Conservation (phyloP, 2,888 invertebrate species). For the Ectropis crepuscularia region DNA sequence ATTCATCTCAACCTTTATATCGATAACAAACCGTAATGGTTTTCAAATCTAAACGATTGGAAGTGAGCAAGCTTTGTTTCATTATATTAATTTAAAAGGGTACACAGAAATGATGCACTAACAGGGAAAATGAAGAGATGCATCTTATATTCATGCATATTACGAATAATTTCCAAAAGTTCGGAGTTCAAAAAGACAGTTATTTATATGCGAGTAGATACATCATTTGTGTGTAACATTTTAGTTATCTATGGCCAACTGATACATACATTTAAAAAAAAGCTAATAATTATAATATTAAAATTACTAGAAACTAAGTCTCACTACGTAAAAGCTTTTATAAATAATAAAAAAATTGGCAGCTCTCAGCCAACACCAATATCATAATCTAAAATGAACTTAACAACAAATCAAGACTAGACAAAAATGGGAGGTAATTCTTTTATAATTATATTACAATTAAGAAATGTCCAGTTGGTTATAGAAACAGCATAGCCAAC, state of each 20-base stretch:
- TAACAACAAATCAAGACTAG: no score
- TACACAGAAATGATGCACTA: no score
- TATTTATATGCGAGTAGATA: no score
- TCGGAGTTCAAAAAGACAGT: no score
- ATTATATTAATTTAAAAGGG: conserved; percentile 40
- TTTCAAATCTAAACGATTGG: conserved; percentile 46
- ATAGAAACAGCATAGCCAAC: conserved; percentile 34
- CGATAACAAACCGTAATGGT: conserved; percentile 43
- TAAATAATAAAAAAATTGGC: neutral
- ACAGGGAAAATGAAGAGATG: no score
- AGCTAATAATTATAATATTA: neutral
- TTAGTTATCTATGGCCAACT: conserved; percentile 55
- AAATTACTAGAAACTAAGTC: conserved; percentile 1
- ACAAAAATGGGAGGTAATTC: no score
- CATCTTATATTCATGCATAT: no score
- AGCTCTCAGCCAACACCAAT: neutral
- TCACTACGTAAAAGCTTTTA: neutral
- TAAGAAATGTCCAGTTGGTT: conserved; percentile 36
- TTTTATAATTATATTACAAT: neutral
- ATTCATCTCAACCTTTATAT: conserved; percentile 35
- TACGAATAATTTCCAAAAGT: no score
- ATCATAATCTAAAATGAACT: neutral
- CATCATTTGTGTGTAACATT: conserved; percentile 19
- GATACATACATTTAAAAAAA: conserved; percentile 27
- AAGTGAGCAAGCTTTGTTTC: conserved; percentile 71